Base-by-base conservation (phyloP, 2,888 invertebrate genomes). In the Tetragnatha montana region DNA sequence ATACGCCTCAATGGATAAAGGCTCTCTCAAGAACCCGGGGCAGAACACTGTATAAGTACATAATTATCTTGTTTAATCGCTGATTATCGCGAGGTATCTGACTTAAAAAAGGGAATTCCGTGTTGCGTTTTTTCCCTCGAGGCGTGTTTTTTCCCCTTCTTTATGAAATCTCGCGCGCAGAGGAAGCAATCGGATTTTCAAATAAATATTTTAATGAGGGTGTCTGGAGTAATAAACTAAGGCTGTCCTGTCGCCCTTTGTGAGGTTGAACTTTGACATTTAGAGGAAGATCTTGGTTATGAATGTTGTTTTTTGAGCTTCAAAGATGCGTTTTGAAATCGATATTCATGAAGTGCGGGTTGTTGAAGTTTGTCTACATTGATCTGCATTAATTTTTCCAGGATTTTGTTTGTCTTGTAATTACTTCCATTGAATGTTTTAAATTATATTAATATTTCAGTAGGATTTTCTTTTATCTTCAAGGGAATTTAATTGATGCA, bases 171-270 rank as follows among this genome's bases (percentile, higher is more conserved):
- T 22, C 22, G 8, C 22, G 19, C n/a, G n/a, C n/a, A n/a, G 14
- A 14, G 12, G 0, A 51, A 10, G 78, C 82, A 74, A 74, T 82
- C 51, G 82, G 82, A 82, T 21, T 82, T 74, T 74, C 21, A 73
- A 73, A 82, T 82, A 71, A 82, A 82, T 82, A 82, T 82, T 71
- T 51, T 82, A 82, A 82, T 82, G 73, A 82, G 82, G 12, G 14
- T 82, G 81, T 73, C 81, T 82, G 50, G 73, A 74, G 50, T 81
- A 12, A 81, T 60, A 22, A 60, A 60, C 21, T 6, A 49, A 75
- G 21, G 50, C 8, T 21, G 22, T 60, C 78, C 22, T 12, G 21
- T 78, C 60, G 51, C 51, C 78, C 35, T 78, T 78, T 19, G 22
- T 35, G 35, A 35, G 35, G 35, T 10, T 68, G 78, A 78, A 78